Conservation (phyloP, 2,113 vertebrate species). For the Opisthocomus hoazin region DNA sequence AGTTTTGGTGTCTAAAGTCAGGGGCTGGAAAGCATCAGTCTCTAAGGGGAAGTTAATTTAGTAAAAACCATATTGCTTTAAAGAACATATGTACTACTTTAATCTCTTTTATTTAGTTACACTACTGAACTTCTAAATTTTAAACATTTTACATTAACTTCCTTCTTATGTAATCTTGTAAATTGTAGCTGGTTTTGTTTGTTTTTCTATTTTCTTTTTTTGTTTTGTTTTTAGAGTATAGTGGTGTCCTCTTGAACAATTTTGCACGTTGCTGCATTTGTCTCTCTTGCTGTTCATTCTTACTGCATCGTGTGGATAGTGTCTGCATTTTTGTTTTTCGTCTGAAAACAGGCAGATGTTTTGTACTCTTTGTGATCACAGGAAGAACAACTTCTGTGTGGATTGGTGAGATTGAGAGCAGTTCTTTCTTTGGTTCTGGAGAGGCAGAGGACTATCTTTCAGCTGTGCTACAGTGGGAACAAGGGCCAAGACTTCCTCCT, state of each 20-base stretch:
- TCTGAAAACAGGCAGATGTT: not conserved
- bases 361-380: not conserved
- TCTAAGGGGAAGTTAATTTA: not conserved
- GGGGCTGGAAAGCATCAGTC: not conserved
- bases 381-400: not conserved
- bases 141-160: not conserved
- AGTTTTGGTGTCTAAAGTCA: not conserved
- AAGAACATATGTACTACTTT: not conserved
- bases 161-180: not conserved
- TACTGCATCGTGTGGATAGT: not conserved
- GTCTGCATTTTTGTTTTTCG: not conserved
- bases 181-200: not conserved
- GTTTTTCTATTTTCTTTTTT: not conserved
- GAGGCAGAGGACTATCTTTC: not conserved
- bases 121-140: not conserved
- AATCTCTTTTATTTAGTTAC: not conserved
- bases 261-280: not conserved
- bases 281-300: not conserved
- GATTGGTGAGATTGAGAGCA: not conserved
- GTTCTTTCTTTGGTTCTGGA: not conserved
- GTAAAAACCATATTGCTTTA: not conserved
- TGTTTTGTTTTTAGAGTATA: not conserved
- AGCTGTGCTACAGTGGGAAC: not conserved
- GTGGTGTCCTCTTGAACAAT: not conserved
- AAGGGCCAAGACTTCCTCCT: not conserved